Percentiles rank a stretch among this genome's conserved stretches.
Conservation (phyloP, 2,113 vertebrate genomes). For the Spea multiplicata region DNA sequence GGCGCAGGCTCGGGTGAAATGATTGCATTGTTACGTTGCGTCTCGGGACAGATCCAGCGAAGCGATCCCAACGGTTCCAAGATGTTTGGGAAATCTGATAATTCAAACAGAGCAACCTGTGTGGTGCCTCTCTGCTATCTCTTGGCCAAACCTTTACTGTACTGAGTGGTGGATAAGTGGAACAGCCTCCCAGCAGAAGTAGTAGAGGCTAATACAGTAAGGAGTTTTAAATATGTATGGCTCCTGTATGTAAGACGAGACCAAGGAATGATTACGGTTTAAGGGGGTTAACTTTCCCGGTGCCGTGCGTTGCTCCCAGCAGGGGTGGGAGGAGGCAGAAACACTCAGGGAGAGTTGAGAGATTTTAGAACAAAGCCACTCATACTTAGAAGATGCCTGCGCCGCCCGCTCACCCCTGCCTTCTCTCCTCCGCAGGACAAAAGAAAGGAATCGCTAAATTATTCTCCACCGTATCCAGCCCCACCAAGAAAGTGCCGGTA, state of each 20-base stretch:
- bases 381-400: neutral
- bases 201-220: neutral
- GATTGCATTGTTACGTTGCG: no score
- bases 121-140: no score
- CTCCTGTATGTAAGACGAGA: no score
- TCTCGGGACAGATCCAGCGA: no score
- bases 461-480: neutral
- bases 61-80: no score
- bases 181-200: neutral
- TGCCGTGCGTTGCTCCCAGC: constrained; percentile 6
- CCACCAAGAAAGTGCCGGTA: constrained; percentile 40
- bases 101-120: no score
- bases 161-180: neutral
- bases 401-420: neutral
- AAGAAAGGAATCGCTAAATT: neutral
- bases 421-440: neutral
- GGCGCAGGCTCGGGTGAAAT: no score
- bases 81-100: no score
- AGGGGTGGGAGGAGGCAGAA: neutral
- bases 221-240: no score
- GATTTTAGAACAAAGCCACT: neutral
- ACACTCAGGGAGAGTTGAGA: neutral
- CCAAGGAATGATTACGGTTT: no score
- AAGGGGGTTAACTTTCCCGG: neutral
- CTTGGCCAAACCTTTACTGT: no score